Evolutionary conservation across 1,140 invertebrate species (phyloP).

Genomic region (Drosophila ficusphila): DNA sequence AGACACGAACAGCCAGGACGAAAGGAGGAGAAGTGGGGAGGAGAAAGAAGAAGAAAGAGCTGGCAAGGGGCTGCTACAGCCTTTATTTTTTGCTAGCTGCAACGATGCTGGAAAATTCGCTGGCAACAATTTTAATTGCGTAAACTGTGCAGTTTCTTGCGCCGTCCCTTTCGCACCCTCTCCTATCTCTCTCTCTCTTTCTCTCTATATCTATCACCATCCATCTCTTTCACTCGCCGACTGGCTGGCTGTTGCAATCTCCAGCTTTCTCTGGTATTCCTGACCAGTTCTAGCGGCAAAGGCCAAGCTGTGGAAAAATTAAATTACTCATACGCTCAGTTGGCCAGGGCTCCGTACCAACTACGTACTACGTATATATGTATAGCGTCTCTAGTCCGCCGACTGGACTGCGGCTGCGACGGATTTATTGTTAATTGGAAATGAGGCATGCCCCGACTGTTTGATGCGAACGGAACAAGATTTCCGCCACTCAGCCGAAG

Average conservation of each 20-base stretch:
- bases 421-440: slow-evolving; percentile 82
- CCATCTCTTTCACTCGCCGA: neutral
- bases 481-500: slow-evolving; percentile 68
- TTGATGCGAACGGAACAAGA: slow-evolving; percentile 73
- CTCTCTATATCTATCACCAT: neutral
- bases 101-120: slow-evolving; percentile 63
- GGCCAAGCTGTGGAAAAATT: slow-evolving; percentile 77
- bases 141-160: slow-evolving; percentile 69
- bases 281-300: slow-evolving; percentile 59
- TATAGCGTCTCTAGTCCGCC: slow-evolving; percentile 15
- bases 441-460: slow-evolving; percentile 78
- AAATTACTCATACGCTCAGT: slow-evolving; percentile 81
- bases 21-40: neutral
- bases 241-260: slow-evolving; percentile 9
- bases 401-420: slow-evolving; percentile 46
- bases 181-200: neutral
- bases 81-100: slow-evolving; percentile 30
- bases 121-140: slow-evolving; percentile 82
- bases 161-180: slow-evolving; percentile 11
- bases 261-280: slow-evolving; percentile 20
- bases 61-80: slow-evolving; percentile 3
- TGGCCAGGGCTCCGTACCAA: slow-evolving; percentile 49
- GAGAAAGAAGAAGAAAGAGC: slow-evolving; percentile 6
- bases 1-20: slow-evolving; percentile 56
- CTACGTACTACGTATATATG: no score